These are phyloP conservation scores for Sinosuthora webbiana DNA, from an alignment of 2,113 vertebrate genomes.

Conservation along the genomic window DNA sequence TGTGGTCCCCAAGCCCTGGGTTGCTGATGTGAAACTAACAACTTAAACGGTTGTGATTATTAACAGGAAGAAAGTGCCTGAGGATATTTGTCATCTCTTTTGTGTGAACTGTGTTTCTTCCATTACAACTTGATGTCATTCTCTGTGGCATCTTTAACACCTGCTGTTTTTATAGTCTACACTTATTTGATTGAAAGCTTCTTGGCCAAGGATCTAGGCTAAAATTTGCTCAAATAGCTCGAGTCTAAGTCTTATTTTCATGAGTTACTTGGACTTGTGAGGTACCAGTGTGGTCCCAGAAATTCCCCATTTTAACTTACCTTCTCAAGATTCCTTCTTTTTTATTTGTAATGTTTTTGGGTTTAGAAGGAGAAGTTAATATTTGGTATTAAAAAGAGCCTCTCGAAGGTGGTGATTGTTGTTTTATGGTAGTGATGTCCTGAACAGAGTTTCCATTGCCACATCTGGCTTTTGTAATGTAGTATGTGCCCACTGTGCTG, in stretches of 20 bases:
- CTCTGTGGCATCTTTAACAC: neutral
- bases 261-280: neutral
- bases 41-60: neutral
- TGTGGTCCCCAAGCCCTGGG: neutral
- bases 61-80: neutral
- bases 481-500: neutral
- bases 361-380: neutral
- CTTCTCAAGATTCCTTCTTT: neutral
- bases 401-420: neutral
- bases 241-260: neutral
- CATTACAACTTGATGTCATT: neutral
- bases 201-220: neutral
- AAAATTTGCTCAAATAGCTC: neutral
- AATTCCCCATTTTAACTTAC: neutral
- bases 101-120: slow-evolving; percentile 1
- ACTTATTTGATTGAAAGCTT: neutral
- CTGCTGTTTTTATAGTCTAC: neutral
- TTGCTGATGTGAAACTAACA: neutral
- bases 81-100: neutral
- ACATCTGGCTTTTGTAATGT: neutral
- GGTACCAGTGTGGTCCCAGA: neutral
- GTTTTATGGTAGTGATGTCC: neutral
- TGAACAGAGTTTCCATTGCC: neutral
- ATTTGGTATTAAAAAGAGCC: neutral
- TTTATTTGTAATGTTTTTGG: neutral